A percentile compares a stretch with the other conserved stretches of the same genome.
phyloP scores from a whole-genome alignment of 2,797 vertebrate species.

The Rhabdophis nuchalis region DNA sequence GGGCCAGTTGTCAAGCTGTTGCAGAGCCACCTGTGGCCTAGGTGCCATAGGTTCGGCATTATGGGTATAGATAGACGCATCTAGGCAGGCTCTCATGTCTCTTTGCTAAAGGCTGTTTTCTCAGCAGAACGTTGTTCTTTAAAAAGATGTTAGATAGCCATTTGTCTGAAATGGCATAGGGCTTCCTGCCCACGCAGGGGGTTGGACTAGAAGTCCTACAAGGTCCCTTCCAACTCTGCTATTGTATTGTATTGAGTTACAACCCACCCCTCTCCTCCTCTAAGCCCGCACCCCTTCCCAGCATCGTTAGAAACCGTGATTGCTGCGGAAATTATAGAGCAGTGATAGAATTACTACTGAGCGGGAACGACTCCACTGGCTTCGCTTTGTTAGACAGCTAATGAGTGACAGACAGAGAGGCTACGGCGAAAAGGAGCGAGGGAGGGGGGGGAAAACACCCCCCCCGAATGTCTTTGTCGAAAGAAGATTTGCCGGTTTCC shows the following conservation, averaged over 20 bases:
- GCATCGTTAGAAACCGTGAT: slow-evolving; percentile 48
- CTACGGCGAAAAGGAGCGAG: slow-evolving; percentile 45
- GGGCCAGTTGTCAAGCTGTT: too few species aligned
- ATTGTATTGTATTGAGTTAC: too few species aligned
- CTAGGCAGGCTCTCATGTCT: rapidly evolving
- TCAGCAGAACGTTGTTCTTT: background rate
- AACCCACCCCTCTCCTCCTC: background rate
- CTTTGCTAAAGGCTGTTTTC: background rate
- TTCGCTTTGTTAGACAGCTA: slow-evolving; percentile 77
- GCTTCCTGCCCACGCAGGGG: too few species aligned
- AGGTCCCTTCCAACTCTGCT: too few species aligned
- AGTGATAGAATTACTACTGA: slow-evolving; percentile 61
- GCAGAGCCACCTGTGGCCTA: too few species aligned
- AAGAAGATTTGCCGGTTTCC: slow-evolving; percentile 70
- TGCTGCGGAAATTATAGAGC: slow-evolving; percentile 62
- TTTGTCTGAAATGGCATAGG: too few species aligned
- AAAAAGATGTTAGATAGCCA: too few species aligned
- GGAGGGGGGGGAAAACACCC: slow-evolving; percentile 29
- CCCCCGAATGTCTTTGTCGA: slow-evolving; percentile 87
- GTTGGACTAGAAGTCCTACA: too few species aligned
- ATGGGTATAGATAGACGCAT: background rate
- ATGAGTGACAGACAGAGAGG: slow-evolving; percentile 75
- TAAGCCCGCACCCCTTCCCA: slow-evolving; percentile 23
- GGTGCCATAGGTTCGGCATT: too few species aligned
- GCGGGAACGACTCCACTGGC: slow-evolving; percentile 59